Evolutionary conservation across 2,797 vertebrate genomes (phyloP), one percentile per base, ranked within the genome.

Genomic region (Enteromius argenteus): DNA sequence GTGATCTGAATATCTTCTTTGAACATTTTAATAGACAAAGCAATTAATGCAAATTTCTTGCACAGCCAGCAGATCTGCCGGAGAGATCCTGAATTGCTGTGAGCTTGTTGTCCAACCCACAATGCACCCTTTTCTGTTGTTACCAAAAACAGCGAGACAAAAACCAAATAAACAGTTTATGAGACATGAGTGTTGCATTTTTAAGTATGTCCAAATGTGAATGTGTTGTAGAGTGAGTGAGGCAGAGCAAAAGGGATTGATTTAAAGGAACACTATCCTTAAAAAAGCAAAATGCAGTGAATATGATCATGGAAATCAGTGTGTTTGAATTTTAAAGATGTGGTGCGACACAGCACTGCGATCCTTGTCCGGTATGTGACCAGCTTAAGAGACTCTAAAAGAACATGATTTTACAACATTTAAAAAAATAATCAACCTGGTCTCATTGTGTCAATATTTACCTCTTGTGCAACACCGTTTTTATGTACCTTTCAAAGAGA

Each of bases 11-110:
- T 89, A 87, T 87, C 51, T 87, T 77, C 82, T 89, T 89, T 90
- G 89, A 91, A 89, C 86, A 86, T 89, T 79, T 42, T 81, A 62
- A 62, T 86, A 89, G 86, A 89, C 84, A 85, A 89, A 91, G 78
- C 84, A 89, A 87, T 92, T 90, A 81, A 90, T 90, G 90, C 88
- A 87, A 86, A 90, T 90, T 87, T 90, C 32, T 80, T 86, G 89
- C 85, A 10, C 39, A 23, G 77, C 71, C 84, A 88, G 89, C 87
- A 88, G 85, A 88, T 88, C 87, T 88, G 78, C 69, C 56, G 21
- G 62, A 66, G 81, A 86, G 72, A 88, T 87, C 81, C 79, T 74
- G 81, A 81, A 88, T 85, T 78, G 79, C 67, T 80, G 72, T 79
- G 83, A 78, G 79, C 79, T 84, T 89, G 88, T 89, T 90, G 60